These are phyloP conservation scores for Delichon dasypus DNA, from an alignment of 2,797 vertebrate species.

Conservation along the genomic window DNA sequence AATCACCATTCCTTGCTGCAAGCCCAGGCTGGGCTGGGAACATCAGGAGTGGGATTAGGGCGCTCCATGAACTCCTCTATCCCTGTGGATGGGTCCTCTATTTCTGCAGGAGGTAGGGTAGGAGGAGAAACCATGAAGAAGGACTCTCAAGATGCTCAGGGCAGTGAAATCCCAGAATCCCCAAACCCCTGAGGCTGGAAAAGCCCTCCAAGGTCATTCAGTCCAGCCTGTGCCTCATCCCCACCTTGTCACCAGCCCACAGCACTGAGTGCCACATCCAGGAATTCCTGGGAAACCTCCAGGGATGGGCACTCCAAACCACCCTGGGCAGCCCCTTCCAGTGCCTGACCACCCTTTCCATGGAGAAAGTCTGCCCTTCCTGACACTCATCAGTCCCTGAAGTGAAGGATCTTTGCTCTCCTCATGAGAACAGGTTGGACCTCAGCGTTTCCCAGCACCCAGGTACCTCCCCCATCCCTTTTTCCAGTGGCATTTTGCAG, in stretches of 20 bases:
- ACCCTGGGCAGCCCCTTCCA: neutral
- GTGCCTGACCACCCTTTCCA: neutral
- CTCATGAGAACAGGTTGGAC: neutral
- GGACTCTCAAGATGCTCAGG: neutral
- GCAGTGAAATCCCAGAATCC: neutral
- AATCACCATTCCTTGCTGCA: neutral
- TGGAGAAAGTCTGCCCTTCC: neutral
- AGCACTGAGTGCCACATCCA: neutral
- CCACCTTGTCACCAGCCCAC: neutral
- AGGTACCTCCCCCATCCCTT: neutral
- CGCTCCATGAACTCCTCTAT: neutral
- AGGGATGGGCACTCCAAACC: neutral
- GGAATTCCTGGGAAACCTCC: rapidly evolving
- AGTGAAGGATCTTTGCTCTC: neutral
- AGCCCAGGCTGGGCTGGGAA: neutral
- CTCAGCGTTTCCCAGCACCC: neutral
- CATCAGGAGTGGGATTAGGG: neutral
- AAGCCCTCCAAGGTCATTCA: neutral
- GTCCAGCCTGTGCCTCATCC: neutral
- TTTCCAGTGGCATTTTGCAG: neutral
- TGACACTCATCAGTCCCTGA: too few species aligned
- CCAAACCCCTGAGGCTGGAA: neutral
- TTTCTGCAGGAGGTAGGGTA: neutral
- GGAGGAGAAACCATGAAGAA: neutral
- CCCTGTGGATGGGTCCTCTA: neutral